Percentiles rank a stretch among this genome's conserved stretches.
Conservation (phyloP, 2,888 invertebrate genomes). For the Lordiphosa fenestrarum region DNA sequence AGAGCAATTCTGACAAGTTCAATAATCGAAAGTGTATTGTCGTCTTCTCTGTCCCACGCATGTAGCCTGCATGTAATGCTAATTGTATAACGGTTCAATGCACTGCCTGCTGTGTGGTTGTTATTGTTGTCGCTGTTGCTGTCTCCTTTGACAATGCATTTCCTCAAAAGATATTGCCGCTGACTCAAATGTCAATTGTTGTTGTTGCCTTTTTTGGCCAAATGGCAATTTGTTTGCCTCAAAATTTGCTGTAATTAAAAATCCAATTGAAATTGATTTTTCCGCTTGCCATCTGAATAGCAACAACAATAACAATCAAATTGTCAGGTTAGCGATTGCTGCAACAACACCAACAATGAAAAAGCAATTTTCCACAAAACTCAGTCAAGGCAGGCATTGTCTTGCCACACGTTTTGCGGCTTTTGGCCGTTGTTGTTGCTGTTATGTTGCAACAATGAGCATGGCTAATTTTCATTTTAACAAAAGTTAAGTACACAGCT, state of each 20-base stretch:
- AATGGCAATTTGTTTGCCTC: conserved; percentile 62
- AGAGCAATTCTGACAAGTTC: conserved; percentile 47
- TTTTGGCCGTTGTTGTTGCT: conserved; percentile 19
- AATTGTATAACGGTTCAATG: conserved; percentile 64
- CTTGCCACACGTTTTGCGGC: conserved; percentile 21
- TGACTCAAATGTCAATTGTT: conserved; percentile 55
- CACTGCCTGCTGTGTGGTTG: conserved; percentile 32
- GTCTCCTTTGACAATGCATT: conserved; percentile 24
- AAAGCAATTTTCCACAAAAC: conserved; percentile 62
- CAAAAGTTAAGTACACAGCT: conserved; percentile 65
- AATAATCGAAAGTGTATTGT: conserved; percentile 61
- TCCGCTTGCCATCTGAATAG: conserved; percentile 42
- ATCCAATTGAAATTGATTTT: conserved; percentile 67
- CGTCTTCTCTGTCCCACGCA: conserved; percentile 36
- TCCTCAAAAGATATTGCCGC: conserved; percentile 51
- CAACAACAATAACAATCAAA: conserved; percentile 28
- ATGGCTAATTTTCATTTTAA: conserved; percentile 71
- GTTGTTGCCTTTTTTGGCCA: conserved; percentile 55
- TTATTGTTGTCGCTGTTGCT: conserved; percentile 40
- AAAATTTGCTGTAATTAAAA: conserved; percentile 69
- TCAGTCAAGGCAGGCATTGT: conserved; percentile 69
- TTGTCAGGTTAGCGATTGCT: conserved; percentile 29
- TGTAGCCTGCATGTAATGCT: conserved; percentile 14
- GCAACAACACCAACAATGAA: conserved; percentile 54
- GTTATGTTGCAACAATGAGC: conserved; percentile 67